Evolutionary conservation across 2,113 vertebrate species (phyloP).

Genomic region (Tenrec ecaudatus): DNA sequence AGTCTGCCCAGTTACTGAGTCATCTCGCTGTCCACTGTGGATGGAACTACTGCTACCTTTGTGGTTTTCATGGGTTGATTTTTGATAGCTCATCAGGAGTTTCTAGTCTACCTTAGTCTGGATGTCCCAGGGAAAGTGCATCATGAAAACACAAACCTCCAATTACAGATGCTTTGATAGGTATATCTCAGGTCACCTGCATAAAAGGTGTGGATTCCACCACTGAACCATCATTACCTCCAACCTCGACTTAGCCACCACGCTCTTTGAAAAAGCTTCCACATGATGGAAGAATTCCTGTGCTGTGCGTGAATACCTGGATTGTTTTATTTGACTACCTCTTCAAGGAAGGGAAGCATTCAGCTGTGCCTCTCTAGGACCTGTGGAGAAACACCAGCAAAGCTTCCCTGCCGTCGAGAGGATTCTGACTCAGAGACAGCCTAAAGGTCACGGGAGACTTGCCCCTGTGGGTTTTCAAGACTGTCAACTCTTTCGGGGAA

Average conservation of each 20-base stretch:
- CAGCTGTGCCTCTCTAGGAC: background rate
- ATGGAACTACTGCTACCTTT: background rate
- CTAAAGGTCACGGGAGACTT: too few relatives aligned
- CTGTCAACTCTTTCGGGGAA: too few relatives aligned
- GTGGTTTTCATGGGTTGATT: background rate
- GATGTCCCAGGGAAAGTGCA: background rate
- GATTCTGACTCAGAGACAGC: too few relatives aligned
- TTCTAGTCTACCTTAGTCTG: background rate
- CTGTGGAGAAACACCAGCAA: too few relatives aligned
- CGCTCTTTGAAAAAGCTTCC: background rate
- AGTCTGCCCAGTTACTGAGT: background rate
- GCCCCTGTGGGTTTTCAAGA: too few relatives aligned
- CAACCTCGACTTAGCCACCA: background rate
- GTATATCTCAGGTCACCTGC: background rate
- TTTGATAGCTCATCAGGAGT: background rate
- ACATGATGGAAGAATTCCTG: background rate
- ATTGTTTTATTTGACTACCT: background rate
- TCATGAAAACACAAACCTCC: background rate
- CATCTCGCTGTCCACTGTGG: background rate
- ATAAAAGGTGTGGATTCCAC: background rate
- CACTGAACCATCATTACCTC: background rate
- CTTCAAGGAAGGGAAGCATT: background rate
- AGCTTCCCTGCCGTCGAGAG: too few relatives aligned
- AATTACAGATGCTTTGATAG: background rate
- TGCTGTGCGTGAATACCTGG: background rate